Base-by-base conservation (phyloP, 2,797 vertebrate genomes). In the Coluber constrictor region DNA sequence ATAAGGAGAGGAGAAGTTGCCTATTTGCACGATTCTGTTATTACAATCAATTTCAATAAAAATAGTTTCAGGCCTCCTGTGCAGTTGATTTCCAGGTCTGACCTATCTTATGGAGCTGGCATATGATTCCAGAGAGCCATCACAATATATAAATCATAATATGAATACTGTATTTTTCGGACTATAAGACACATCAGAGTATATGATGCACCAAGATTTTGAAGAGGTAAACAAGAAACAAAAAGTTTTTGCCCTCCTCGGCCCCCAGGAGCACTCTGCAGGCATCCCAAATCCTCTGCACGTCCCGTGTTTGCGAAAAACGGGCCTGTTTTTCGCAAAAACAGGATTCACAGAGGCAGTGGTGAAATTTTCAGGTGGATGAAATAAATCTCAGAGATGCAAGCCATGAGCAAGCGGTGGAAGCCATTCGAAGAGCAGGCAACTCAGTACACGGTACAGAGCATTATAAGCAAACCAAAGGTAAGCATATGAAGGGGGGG, bases 371-470 rank as follows among this genome's bases (percentile, higher is more conserved):
- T 93, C 98, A 99, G 99, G 99, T 99, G 97, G 99, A 99, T 94
- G 99, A 99, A 94, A 98, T 98, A 92, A 99, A 99, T 96, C 98
- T 99, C 94, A 98, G 99, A 97, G 99, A 99, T 94, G 99, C 99
- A 92, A 99, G 98, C 97, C 99, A 99, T 0, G 99, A 99, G 95
- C 98, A 99, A 98, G 99, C 99, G 83, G 99, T 99, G 96, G 99
- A 99, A 97, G 99, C 99, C 97, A 99, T 99, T 97, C 98, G 99
- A 96, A 98, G 98, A 96, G 99, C 99, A 95, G 99, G 98, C 94
- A 99, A 98, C 97, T 98, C 99, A 2, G 99, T 99, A 95, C 97
- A 96, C 99, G 98, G 99, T 99, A 94, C 99, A 99, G 98, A 99
- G 99, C 97, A 98, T 99, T 95, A 97, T 99, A 97, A 98, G 98